Base-by-base conservation (phyloP, 2,797 vertebrate species). In the Rhinichthys osculus region DNA sequence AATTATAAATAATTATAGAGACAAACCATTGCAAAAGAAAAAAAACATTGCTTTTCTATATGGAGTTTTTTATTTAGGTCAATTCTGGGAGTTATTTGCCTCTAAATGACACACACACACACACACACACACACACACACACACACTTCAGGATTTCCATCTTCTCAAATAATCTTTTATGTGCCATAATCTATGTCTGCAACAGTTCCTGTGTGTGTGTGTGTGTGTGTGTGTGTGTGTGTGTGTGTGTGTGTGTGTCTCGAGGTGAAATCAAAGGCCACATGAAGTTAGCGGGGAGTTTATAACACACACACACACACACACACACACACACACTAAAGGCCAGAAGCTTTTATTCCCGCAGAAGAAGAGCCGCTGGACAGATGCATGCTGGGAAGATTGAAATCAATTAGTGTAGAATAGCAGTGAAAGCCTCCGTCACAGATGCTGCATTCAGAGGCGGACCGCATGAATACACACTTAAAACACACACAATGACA, bases 201-300 rank as follows among this genome's bases (percentile, higher is more conserved):
- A 84, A 78, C 81, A 42, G 42, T 42, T 38, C 38, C 38, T 38
- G 38, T 38, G 35, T 38, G 5, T 38, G 38, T 38, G 38, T 6
- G 38, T 38, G 38, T 87, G 38, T 38, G 38, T 6, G 38, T 38
- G 38, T 87, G 38, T 38, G 38, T 6, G 38, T 38, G 38, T 87
- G 38, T 38, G 38, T 38, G 38, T 38, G 35, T 38, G 5, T 38
- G 38, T 38, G 38, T 6, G 38, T 38, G 38, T 87, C 89, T 16
- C 16, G 27, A 93, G 94, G 95, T 38, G 35, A 38, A 38, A 38
- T 95, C 93, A 95, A 94, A 95, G 93, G 91, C 90, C 40, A 88
- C 40, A 71, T 71, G 81, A 87, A 89, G 88, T 89, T 90, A 91
- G 87, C 85, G 84, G 87, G 84, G 90, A 87, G 93, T 94, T 89